phyloP scores from a whole-genome alignment of 2,797 vertebrate species.

The Chaetophractus vellerosus region DNA sequence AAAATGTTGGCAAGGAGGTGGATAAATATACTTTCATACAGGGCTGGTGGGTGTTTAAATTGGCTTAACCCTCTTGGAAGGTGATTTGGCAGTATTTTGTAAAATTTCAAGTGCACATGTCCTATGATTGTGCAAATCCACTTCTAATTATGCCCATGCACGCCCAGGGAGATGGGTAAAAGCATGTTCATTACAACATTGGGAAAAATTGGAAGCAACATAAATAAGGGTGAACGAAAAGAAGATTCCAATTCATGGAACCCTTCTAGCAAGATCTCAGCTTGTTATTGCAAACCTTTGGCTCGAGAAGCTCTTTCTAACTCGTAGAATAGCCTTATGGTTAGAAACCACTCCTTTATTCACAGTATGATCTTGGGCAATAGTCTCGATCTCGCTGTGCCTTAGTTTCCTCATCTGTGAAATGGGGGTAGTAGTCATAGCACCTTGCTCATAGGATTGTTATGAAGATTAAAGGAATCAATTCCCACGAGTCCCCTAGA shows the following conservation, averaged over 20 bases:
- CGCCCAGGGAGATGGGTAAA: background rate
- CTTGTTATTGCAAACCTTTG: background rate
- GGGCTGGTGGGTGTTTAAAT: no score
- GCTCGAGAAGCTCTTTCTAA: background rate
- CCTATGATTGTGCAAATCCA: background rate
- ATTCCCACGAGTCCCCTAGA: no score
- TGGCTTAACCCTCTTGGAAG: background rate
- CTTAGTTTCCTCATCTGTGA: slow-evolving; percentile 17
- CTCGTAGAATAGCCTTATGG: no score
- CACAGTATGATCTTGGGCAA: background rate
- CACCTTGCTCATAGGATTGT: background rate
- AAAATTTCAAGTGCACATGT: background rate
- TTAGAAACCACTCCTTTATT: background rate
- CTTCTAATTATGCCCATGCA: background rate
- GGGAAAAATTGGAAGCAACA: background rate
- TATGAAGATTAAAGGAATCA: background rate
- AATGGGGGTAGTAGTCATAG: background rate
- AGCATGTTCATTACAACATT: background rate
- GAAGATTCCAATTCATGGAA: background rate
- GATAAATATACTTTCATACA: background rate
- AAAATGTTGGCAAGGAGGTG: background rate
- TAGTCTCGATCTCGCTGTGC: background rate
- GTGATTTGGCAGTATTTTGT: background rate
- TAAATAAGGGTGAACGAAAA: background rate
- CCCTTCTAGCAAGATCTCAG: background rate